phyloP scores from a whole-genome alignment of 2,113 vertebrate species.

The Anguilla rostrata region DNA sequence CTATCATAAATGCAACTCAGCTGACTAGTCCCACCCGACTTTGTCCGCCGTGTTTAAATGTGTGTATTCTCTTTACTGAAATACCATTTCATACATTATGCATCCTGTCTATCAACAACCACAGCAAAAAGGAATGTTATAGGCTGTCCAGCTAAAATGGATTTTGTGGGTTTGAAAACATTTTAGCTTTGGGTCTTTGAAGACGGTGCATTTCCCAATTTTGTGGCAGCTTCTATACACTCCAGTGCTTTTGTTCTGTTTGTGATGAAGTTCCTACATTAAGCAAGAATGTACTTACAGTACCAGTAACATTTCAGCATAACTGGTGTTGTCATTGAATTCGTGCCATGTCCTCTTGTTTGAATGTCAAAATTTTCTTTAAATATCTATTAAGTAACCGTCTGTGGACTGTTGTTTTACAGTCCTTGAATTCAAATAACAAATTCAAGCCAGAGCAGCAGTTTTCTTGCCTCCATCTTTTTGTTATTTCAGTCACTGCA shows the following conservation, averaged over 20 bases:
- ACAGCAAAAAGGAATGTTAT: slow-evolving; percentile 14
- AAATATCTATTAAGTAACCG: neutral
- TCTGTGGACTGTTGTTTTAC: neutral
- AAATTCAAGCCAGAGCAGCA: neutral
- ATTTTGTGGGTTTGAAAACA: slow-evolving; percentile 19
- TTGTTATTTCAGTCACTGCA: neutral
- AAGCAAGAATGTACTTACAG: neutral
- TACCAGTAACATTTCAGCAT: neutral
- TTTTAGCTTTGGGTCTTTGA: neutral
- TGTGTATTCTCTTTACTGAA: neutral
- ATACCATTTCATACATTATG: slow-evolving; percentile 11
- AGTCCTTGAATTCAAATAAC: neutral
- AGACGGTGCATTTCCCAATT: slow-evolving; percentile 11
- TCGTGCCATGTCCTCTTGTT: neutral
- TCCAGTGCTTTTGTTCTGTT: neutral
- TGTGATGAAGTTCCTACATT: neutral
- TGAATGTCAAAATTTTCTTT: neutral
- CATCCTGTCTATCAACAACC: slow-evolving; percentile 2
- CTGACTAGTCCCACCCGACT: neutral
- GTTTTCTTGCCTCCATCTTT: neutral
- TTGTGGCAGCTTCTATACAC: neutral
- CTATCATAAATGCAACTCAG: slow-evolving; percentile 6
- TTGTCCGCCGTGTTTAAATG: neutral
- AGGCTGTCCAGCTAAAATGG: slow-evolving; percentile 10
- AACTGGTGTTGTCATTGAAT: neutral